phyloP scores from a whole-genome alignment of 2,888 invertebrate species.

The Eilema caniola region DNA sequence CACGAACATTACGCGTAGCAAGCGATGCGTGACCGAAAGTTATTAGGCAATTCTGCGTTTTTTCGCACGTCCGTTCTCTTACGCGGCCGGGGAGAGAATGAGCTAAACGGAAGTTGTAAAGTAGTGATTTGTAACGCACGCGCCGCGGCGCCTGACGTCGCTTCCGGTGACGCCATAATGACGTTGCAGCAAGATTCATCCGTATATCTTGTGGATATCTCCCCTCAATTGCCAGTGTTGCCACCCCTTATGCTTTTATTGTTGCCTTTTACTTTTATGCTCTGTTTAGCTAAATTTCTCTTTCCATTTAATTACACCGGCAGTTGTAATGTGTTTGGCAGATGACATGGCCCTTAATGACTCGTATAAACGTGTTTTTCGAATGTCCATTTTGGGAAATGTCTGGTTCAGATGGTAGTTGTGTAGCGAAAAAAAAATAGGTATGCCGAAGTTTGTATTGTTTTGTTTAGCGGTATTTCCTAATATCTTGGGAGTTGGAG shows the following conservation, averaged over 20 bases:
- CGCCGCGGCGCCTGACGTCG: constrained; percentile 83
- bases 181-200: constrained; percentile 63
- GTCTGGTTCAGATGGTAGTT: constrained; percentile 18
- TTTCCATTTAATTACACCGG: constrained; percentile 79
- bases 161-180: constrained; percentile 83
- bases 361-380: constrained; percentile 61
- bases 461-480: neutral
- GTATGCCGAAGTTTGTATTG: neutral
- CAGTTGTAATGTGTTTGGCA: constrained; percentile 73
- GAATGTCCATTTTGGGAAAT: constrained; percentile 37
- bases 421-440: constrained; percentile 1
- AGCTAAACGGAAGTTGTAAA: constrained; percentile 85
- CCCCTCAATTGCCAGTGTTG: constrained; percentile 57
- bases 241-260: constrained; percentile 68
- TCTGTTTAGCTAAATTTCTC: constrained; percentile 80
- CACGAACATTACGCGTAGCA: constrained; percentile 78
- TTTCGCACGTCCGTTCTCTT: constrained; percentile 72
- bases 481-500: neutral
- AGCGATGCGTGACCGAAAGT: constrained; percentile 79
- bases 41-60: constrained; percentile 71
- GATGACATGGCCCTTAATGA: constrained; percentile 70
- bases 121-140: constrained; percentile 88
- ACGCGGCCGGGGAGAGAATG: constrained; percentile 69
- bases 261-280: constrained; percentile 80
- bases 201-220: constrained; percentile 59